phyloP scores from a whole-genome alignment of 2,797 vertebrate genomes.

The Neomorphus geoffroyi region DNA sequence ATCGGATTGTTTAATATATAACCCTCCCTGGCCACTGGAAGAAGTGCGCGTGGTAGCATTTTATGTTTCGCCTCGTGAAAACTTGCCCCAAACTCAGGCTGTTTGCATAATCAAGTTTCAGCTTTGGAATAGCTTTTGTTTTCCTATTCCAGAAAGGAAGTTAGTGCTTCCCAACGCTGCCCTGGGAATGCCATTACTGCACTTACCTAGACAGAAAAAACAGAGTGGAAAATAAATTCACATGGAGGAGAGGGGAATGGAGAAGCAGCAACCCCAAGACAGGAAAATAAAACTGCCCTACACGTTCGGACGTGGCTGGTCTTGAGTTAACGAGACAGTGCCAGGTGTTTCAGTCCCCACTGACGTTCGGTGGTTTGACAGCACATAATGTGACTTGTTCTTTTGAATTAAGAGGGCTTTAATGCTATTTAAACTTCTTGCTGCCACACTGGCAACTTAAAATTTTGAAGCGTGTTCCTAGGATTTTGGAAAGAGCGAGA shows the following conservation, averaged over 20 bases:
- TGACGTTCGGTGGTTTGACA: background rate
- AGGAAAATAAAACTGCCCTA: background rate
- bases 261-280: background rate
- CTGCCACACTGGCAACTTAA: background rate
- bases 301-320: background rate
- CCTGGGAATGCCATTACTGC: conserved; percentile 54
- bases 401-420: background rate
- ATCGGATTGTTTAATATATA: background rate
- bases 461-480: background rate
- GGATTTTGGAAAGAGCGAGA: background rate
- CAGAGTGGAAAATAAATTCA: conserved; percentile 50
- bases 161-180: background rate
- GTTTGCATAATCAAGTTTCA: background rate
- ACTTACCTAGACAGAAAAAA: conserved; percentile 40
- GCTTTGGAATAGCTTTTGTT: conserved; percentile 13
- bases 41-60: background rate
- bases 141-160: background rate
- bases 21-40: background rate
- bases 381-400: background rate
- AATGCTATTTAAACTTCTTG: background rate
- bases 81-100: background rate
- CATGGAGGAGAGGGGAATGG: background rate
- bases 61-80: background rate
- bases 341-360: conserved; percentile 20
- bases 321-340: background rate